Evolutionary conservation across 2,888 invertebrate species (phyloP), one percentile per base, ranked within the genome.

Genomic region (Tachina grossa): DNA sequence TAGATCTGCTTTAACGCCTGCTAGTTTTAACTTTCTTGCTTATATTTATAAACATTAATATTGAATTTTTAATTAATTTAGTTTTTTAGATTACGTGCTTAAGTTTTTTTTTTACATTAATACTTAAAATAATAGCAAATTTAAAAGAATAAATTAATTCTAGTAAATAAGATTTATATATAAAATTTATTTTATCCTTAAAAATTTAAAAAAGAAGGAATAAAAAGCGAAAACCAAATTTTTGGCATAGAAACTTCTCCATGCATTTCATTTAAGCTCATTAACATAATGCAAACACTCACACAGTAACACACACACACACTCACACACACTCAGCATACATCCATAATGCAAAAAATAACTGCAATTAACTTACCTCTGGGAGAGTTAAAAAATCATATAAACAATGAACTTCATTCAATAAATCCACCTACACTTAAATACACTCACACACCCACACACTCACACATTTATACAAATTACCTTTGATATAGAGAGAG

Each of bases 61-160:
- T 61, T 11, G 16, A 43, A 61, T 43, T 61, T 43, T 8, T n/a
- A 14, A 59, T 59, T 61, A 11, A 61, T 61, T 61, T 43, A 61
- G n/a, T n/a, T 43, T 43, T 43, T 43, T 1, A 61, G 16, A 43
- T 19, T 43, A 16, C 16, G 4, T 8, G 11, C 11, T 61, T 16
- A 43, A 41, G 41, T 6, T 41, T 16, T 16, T 8, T 11, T 4
- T n/a, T 16, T 43, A 16, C n/a, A 61, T 10, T 61, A 41, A 31
- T 31, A 31, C 31, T 31, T 31, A 31, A 31, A 31, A 31, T 31
- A 31, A 31, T 31, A 31, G 6, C 31, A 31, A 5, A 5, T 31
- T 61, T 43, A 19, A 61, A 43, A 43, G 3, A 2, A 57, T 16
- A 43, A 16, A 43, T 43, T 41, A 16, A 61, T 16, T 43, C 43